Evolutionary conservation across 2,113 vertebrate genomes (phyloP).

Genomic region (Stercorarius parasiticus): DNA sequence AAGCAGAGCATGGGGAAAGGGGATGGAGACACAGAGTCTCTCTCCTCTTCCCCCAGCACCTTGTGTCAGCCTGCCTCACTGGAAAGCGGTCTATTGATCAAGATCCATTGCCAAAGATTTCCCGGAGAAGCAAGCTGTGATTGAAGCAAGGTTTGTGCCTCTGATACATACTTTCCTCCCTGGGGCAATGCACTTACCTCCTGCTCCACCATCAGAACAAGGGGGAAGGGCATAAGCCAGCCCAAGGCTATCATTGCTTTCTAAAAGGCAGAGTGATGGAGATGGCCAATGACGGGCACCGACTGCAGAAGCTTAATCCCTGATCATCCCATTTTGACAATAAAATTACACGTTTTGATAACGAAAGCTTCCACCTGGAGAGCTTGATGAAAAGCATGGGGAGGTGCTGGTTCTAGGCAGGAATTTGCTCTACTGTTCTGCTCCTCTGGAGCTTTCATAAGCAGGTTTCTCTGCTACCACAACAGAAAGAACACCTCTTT

Average conservation of each 20-base stretch:
- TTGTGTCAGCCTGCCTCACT: not conserved
- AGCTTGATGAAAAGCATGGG: not conserved
- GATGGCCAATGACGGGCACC: not conserved
- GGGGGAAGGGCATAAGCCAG: not conserved
- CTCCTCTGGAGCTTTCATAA: slow-evolving; percentile 32
- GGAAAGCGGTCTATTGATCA: slow-evolving; percentile 3
- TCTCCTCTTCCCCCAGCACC: not conserved
- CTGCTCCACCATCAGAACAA: not conserved
- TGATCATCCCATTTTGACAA: not conserved
- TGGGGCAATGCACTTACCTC: not conserved
- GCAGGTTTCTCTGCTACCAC: slow-evolving; percentile 44
- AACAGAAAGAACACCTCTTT: slow-evolving; percentile 50
- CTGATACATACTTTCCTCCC: not conserved
- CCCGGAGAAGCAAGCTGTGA: slow-evolving; percentile 12
- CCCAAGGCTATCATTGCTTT: not conserved
- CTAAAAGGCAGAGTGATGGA: not conserved
- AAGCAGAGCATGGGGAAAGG: not conserved
- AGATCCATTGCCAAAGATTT: slow-evolving; percentile 7
- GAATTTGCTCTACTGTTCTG: not conserved
- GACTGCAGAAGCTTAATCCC: not conserved
- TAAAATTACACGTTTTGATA: slow-evolving; percentile 32
- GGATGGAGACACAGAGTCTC: not conserved
- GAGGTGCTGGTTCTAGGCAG: not conserved
- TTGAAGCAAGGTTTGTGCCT: not conserved
- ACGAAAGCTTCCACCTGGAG: not conserved